Conservation (phyloP, 1,140 invertebrate genomes). For the Drosophila gunungcola region DNA sequence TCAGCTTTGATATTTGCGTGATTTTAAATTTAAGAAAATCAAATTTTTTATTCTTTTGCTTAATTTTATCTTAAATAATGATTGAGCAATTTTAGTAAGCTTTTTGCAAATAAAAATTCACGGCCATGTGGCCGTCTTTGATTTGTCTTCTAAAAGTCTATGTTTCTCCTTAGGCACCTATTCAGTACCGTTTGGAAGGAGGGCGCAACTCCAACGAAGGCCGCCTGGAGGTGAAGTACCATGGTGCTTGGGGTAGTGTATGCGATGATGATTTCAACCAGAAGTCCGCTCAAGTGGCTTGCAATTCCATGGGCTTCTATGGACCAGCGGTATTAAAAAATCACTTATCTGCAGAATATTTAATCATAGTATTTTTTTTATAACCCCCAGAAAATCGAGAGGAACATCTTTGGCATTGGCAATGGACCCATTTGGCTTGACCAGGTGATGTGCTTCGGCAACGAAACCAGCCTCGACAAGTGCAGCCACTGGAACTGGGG, state of each 20-base stretch:
- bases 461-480: slow-evolving; percentile 87
- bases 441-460: slow-evolving; percentile 89
- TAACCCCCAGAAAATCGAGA: slow-evolving; percentile 54
- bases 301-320: slow-evolving; percentile 87
- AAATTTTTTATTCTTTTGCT: too few species aligned
- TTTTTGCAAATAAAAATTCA: too few species aligned
- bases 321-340: slow-evolving; percentile 85
- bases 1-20: too few species aligned
- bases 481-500: slow-evolving; percentile 90
- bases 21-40: too few species aligned
- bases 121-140: too few species aligned
- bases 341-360: accelerated
- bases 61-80: too few species aligned
- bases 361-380: background rate
- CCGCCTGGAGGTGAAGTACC: slow-evolving; percentile 89
- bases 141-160: too few species aligned
- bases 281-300: slow-evolving; percentile 88
- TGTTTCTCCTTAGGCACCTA: slow-evolving; percentile 70
- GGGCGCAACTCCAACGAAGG: slow-evolving; percentile 87
- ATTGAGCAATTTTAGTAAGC: too few species aligned
- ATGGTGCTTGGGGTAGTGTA: slow-evolving; percentile 91
- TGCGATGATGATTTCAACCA: slow-evolving; percentile 92
- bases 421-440: slow-evolving; percentile 91
- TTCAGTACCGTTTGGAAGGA: slow-evolving; percentile 88
- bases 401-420: slow-evolving; percentile 84